Conservation (phyloP, 2,113 vertebrate genomes). For the Stegastes partitus region DNA sequence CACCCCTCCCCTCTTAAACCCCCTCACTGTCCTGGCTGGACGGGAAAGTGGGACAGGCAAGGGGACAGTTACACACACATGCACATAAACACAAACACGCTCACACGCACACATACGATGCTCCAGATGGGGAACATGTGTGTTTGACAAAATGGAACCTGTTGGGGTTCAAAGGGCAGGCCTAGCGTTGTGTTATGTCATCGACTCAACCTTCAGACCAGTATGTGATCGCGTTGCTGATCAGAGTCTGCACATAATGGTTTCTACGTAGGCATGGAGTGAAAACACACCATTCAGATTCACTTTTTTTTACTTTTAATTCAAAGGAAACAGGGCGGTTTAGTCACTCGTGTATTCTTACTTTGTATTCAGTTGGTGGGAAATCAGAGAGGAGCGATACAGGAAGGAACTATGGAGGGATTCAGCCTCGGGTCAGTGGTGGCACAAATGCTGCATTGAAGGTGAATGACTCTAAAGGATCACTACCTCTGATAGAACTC, state of each 20-base stretch:
- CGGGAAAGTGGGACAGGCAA: constrained; percentile 77
- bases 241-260: constrained; percentile 24
- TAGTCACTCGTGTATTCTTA: not conserved
- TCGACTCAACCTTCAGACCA: constrained; percentile 61
- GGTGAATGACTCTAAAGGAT: not conserved
- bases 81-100: constrained; percentile 23
- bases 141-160: constrained; percentile 75
- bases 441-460: constrained; percentile 13
- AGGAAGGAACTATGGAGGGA: constrained; percentile 4
- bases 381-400: not conserved
- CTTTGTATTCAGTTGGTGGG: not conserved
- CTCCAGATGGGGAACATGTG: constrained; percentile 77
- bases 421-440: constrained; percentile 9
- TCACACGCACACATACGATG: constrained; percentile 12
- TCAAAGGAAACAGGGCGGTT: not conserved
- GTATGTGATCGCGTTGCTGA: constrained; percentile 61
- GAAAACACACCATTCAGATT: not conserved
- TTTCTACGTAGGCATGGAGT: not conserved
- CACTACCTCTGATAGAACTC: not conserved
- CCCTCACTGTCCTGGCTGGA: constrained; percentile 73
- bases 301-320: not conserved
- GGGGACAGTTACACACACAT: constrained; percentile 41
- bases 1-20: constrained; percentile 68
- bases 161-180: constrained; percentile 74
- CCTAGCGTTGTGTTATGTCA: constrained; percentile 73